Conservation (phyloP, 2,797 vertebrate species). For the Onychomys arenicola region DNA sequence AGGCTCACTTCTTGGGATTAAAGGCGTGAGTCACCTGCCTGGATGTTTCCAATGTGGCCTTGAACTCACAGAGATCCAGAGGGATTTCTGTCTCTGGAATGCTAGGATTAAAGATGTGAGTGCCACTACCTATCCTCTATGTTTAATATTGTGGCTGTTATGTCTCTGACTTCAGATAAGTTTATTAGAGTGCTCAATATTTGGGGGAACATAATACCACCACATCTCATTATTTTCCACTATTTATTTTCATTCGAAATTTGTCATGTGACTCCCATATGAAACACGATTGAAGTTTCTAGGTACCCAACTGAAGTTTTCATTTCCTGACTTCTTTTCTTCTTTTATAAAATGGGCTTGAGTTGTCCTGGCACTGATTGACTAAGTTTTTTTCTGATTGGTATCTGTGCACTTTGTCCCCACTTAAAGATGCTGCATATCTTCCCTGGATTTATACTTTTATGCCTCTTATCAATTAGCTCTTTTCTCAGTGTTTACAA, state of each 20-base stretch:
- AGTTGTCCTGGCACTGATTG: constrained; percentile 2
- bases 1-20: no score
- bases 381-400: neutral
- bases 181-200: no score
- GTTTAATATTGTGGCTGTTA: no score
- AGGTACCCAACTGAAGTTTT: neutral
- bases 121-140: no score
- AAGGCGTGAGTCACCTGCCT: no score
- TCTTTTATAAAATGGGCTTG: constrained; percentile 26
- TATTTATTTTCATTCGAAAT: neutral
- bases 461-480: neutral
- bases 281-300: constrained; percentile 24
- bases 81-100: no score
- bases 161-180: no score
- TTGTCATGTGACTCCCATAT: neutral
- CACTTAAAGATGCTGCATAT: neutral
- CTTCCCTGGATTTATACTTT: neutral
- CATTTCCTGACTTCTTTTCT: neutral
- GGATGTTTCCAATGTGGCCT: no score
- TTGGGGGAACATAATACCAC: no score
- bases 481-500: constrained; percentile 9
- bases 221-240: neutral
- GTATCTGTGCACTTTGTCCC: constrained; percentile 10
- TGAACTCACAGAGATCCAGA: no score
- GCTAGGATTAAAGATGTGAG: no score